These are phyloP conservation scores for Tipula vernalis DNA, from an alignment of 2,888 invertebrate genomes.

Conservation along the genomic window DNA sequence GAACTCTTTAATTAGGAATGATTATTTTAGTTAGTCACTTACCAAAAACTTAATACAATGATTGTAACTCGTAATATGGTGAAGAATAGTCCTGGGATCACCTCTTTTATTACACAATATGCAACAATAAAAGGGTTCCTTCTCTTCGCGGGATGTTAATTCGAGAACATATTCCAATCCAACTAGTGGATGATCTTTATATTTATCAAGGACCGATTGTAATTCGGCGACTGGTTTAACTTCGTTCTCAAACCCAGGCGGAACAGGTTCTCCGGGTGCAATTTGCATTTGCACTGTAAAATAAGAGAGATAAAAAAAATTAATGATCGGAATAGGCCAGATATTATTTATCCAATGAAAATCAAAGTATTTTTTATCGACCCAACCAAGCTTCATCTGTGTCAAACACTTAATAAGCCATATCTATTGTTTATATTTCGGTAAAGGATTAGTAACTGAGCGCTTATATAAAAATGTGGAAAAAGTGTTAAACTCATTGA, in stretches of 20 bases:
- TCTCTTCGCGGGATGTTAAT: constrained; percentile 48
- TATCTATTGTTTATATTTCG: not conserved
- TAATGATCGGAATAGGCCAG: not conserved
- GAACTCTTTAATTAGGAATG: not conserved
- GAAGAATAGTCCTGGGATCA: constrained; percentile 63
- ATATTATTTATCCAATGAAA: not conserved
- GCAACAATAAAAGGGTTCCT: constrained; percentile 64
- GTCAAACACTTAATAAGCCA: not conserved
- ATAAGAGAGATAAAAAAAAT: not conserved
- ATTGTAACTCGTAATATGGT: constrained; percentile 65
- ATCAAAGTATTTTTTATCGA: not conserved
- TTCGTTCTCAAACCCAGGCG: constrained; percentile 57
- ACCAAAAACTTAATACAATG: constrained; percentile 61
- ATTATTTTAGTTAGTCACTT: constrained; percentile 18
- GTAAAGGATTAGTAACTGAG: not conserved
- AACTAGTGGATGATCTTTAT: constrained; percentile 40
- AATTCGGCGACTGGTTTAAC: constrained; percentile 37
- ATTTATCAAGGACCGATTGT: constrained; percentile 37
- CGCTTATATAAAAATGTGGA: not conserved
- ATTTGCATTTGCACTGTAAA: constrained; percentile 26
- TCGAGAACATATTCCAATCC: constrained; percentile 75
- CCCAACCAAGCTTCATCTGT: not conserved
- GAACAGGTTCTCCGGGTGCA: constrained; percentile 51
- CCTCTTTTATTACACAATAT: constrained; percentile 68
- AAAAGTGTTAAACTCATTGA: not conserved